Conservation (phyloP, 2,888 invertebrate species). For the Drosophila anomalipes region DNA sequence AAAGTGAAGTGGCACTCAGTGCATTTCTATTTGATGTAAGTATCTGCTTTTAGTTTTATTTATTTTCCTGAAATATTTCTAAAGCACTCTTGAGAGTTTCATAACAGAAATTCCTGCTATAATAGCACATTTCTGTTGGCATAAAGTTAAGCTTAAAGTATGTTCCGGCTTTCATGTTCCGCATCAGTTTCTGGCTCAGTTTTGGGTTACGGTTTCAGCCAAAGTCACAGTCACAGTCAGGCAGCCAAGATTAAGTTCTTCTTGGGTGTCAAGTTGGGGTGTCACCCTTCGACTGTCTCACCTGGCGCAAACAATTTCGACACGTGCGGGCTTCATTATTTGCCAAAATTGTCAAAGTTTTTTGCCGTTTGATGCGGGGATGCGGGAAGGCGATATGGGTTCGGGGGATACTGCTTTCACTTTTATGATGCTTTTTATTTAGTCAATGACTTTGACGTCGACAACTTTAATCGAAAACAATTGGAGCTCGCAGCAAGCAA, state of each 20-base stretch:
- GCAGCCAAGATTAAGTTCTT: conserved; percentile 28
- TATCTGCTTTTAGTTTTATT: conserved; percentile 1
- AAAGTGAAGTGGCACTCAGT: background rate
- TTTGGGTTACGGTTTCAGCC: conserved; percentile 10
- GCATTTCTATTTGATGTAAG: background rate
- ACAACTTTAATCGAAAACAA: conserved; percentile 79
- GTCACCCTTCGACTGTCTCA: conserved; percentile 50
- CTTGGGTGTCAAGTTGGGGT: conserved; percentile 23
- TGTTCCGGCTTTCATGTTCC: conserved; percentile 12
- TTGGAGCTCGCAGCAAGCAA: conserved; percentile 31
- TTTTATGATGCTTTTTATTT: conserved; percentile 75
- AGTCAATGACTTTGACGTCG: conserved; percentile 79
- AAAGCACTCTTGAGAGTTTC: conserved; percentile 14
- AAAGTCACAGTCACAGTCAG: conserved; percentile 17
- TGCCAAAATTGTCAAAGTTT: conserved; percentile 79
- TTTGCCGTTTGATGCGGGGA: conserved; percentile 51
- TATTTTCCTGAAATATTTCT: conserved; percentile 1
- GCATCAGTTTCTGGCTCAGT: conserved; percentile 11
- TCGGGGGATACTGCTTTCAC: conserved; percentile 45
- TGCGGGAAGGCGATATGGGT: background rate
- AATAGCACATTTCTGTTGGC: conserved; percentile 8
- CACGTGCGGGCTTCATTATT: conserved; percentile 78
- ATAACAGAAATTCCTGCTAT: conserved; percentile 10
- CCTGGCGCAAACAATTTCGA: conserved; percentile 65
- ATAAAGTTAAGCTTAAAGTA: conserved; percentile 23